Evolutionary conservation across 2,113 vertebrate genomes (phyloP), one percentile per base, ranked within the genome.

Genomic region (Xiphophorus maculatus): DNA sequence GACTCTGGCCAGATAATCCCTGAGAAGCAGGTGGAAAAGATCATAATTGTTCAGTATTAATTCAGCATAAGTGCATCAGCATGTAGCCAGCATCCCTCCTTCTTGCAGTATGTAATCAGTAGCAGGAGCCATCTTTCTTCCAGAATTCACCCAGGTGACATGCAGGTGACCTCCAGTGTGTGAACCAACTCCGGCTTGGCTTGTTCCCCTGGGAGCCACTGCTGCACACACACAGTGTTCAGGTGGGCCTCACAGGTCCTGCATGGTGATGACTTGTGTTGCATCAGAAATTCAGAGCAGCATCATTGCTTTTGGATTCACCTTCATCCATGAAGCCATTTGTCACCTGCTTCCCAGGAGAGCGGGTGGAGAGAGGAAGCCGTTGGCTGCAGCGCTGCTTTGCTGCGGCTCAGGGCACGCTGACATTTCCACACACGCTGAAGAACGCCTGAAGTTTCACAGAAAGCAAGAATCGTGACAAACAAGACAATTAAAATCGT

Each of bases 151-250:
- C 66, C 73, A 66, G 8, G 5, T 54, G 58, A 25, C 66, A 29
- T 66, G 44, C 15, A 63, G 81, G 35, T 81, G 78, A 87, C 83
- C 86, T 86, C 82, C 66, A 70, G 79, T 33, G 61, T n/a, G 25
- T 61, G 63, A 51, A 66, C 75, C 73, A 35, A 71, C 51, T 71
- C 74, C 32, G 63, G 76, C 69, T 22, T 1, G 0, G 54, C 54
- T 67, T 29, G 62, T 68, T 84, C 91, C 82, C 77, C 51, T 3
- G 91, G 85, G 81, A 76, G 70, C 66, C 63, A 76, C 71, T 64
- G 61, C 83, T 78, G 69, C 35, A 65, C 69, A 58, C 74, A 90
- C 86, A 84, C 71, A 87, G 15, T 89, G 86, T 86, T 86, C 83
- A 83, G 74, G 69, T n/a, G 3, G 75, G 63, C 77, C 72, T 77